phyloP scores from a whole-genome alignment of 2,113 vertebrate genomes.

The Fregetta grallaria region DNA sequence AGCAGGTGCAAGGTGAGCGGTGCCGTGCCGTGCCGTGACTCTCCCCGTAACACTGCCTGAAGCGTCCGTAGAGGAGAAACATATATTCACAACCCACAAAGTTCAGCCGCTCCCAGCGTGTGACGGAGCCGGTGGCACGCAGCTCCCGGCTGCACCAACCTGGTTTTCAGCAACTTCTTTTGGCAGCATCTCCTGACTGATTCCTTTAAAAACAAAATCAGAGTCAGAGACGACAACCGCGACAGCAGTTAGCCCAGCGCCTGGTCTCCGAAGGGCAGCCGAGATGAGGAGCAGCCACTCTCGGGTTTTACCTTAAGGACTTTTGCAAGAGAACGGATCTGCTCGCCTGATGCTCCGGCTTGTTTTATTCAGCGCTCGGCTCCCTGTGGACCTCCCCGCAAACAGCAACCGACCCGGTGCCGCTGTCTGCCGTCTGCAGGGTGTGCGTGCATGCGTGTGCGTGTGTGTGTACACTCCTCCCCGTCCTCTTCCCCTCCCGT shows the following conservation, averaged over 20 bases:
- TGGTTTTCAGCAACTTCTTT: constrained; percentile 23
- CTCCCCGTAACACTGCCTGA: neutral
- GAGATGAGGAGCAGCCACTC: neutral
- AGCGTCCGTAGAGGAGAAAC: neutral
- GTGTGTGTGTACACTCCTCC: neutral
- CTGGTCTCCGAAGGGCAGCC: neutral
- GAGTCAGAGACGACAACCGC: neutral
- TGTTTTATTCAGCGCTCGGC: neutral
- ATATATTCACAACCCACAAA: neutral
- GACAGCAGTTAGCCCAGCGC: neutral
- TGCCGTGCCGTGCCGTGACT: neutral
- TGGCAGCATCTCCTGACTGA: neutral
- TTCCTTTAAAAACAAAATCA: neutral
- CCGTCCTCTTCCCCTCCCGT: neutral
- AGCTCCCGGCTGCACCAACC: neutral
- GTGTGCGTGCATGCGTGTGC: neutral
- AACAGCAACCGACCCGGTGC: neutral
- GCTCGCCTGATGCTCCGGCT: neutral
- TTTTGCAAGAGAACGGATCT: neutral
- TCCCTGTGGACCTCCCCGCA: neutral
- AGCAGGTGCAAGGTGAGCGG: neutral
- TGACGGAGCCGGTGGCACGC: neutral
- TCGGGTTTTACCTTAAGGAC: constrained; percentile 14
- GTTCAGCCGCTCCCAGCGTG: constrained; percentile 2
- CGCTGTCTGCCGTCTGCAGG: neutral